Base-by-base conservation (phyloP, 2,113 vertebrate species). In the Perca fluviatilis region DNA sequence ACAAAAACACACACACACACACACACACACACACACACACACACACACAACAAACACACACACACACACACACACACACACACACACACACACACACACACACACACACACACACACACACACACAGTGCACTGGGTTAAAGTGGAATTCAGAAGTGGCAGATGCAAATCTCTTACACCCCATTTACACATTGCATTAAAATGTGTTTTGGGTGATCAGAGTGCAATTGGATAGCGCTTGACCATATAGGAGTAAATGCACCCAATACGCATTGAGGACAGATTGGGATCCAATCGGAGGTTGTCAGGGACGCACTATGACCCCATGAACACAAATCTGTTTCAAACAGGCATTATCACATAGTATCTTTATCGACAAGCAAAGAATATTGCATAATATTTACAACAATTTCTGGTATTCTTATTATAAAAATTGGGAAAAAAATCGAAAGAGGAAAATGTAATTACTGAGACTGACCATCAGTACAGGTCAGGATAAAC, bases 81-180 rank as follows among this genome's bases (percentile, higher is more conserved):
- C 36, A 40, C 8, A 9, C 8, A 40, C 7, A 9, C 36, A 40
- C 36, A 40, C 36, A 8, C 36, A 40, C 36, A 40, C 36, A 40
- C 36, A 40, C 6, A 8, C 36, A 40, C 36, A 40, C 36, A 8
- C 36, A 60, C 7, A 9, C 36, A 40, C 36, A 40, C 36, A 8
- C 36, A 40, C 3, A 30, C 3, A 30, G 30, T 30, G 33, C 1
- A 33, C 5, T 33, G 33, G 40, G 40, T 43, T 43, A 70, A 3
- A 82, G 43, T 63, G 43, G 21, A 60, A 86, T 82, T 81, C 12
- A 79, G 49, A 80, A 77, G 57, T 8, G 10, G 30, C 19, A 78
- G 51, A 84, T 82, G 64, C 50, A 67, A 82, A 84, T 74, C 50
- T 71, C 23, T 43, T 84, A 43, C 10, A 43, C 2, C 40, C 40